Evolutionary conservation across 2,113 vertebrate genomes (phyloP), one percentile per base, ranked within the genome.

Genomic region (Halichoerus grypus): DNA sequence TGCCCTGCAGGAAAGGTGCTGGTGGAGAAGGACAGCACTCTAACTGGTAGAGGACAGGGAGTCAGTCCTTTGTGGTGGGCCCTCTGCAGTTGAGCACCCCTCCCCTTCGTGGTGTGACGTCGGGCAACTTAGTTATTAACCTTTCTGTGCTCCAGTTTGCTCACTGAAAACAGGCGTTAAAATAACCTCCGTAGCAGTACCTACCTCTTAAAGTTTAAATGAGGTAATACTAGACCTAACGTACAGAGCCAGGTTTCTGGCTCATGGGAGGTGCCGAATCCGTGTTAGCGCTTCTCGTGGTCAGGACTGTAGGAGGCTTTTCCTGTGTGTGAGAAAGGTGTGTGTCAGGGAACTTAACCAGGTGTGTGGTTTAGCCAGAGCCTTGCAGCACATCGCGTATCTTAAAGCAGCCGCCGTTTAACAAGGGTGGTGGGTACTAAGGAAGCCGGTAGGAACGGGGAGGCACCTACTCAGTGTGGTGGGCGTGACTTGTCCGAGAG

Each of bases 261-360:
- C 10, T 15, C 33, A 0, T 10, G 24, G 71, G 77, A 46, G 26
- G 13, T 2, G 1, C 51, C 24, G 4, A 9, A 46, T 71, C 39
- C 36, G 0, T 1, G 0, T 0, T 24, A 5, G 28, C 39, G 31
- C n/a, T 42, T 36, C 1, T 0, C 36, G 10, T 2, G 3, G 7
- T 36, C n/a, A 18, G 36, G 69, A 18, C 24, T 10, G 6, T 42
- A 26, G 28, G 2, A 13, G 46, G 33, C 31, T 16, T 72, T 65
- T 36, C 24, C 57, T 46, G 19, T 0, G 0, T 21, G 21, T 15
- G 8, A 12, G 4, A 8, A 39, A 26, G 49, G 28, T 84, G 8
- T 21, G 24, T 88, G 61, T 81, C 67, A 46, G 90, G 67, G 67
- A 63, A 55, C 71, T 26, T 28, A 53, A 1, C n/a, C 71, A 8